Base-by-base conservation (phyloP, 2,888 invertebrate species). In the Microplitis deprimator region DNA sequence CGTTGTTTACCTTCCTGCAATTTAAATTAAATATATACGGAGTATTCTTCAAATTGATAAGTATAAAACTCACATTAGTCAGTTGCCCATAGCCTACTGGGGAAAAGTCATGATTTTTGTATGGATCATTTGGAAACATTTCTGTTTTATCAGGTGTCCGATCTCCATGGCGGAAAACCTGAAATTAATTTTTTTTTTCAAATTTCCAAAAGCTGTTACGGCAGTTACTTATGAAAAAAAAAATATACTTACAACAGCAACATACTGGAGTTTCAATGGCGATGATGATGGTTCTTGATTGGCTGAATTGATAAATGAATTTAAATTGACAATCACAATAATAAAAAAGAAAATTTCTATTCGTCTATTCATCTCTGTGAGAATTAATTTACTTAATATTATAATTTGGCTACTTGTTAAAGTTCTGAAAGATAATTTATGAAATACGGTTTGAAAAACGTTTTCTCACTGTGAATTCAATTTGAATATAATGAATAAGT, bases 131-230 rank as follows among this genome's bases (percentile, higher is more conserved):
- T 1, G 93, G 92, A 85, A 92, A 94, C 68, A 92, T 88, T 7
- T 90, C 90, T 71, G 91, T 79, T 75, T 91, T 91, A 79, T 93
- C 92, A 0, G 94, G 94, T 20, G 94, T 93, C 76, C 95, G 91
- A 84, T 94, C 94, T 1, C 95, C 95, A 85, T 95, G 95, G 65
- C 95, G 91, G 86, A 50, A 50, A 8, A 50, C 50, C 50, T 50
- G 8, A 13, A 50, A 50, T 13, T 13, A 50, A 10, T 13, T 50
- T 50, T 4, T 50, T 50, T 8, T 50, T 13, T 13, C 13, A 13
- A 50, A 50, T 50, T 50, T 29, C 20, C 29, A 50, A 13, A 50
- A 50, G 20, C 20, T 20, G 20, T 20, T 20, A 20, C 20, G 8
- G 8, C 6, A 50, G 6, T 13, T 13, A 8, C 10, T 13, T 50